Percentiles rank a stretch among this genome's conserved stretches.
phyloP scores from a whole-genome alignment of 2,888 invertebrate genomes.

The Epinotia brunnichana region DNA sequence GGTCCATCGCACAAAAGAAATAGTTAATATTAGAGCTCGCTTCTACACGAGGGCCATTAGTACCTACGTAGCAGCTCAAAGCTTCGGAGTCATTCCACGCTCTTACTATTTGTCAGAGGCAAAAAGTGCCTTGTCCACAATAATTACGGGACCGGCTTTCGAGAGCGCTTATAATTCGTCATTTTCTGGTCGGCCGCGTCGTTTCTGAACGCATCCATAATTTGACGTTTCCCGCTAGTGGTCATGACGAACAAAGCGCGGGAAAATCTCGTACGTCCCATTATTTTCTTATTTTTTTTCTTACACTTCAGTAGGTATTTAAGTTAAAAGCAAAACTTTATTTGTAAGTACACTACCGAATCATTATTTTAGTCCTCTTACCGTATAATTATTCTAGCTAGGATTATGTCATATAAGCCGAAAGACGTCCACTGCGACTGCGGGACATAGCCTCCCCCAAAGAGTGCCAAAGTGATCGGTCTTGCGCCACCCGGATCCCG shows the following conservation, averaged over 20 bases:
- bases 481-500: no score
- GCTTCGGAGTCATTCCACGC: conserved; percentile 79
- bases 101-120: conserved; percentile 82
- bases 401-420: no score
- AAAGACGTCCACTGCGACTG: no score
- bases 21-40: conserved; percentile 80
- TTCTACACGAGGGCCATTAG: conserved; percentile 79
- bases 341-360: no score
- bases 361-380: no score
- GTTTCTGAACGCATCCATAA: conserved; percentile 79
- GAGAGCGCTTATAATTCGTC: conserved; percentile 81
- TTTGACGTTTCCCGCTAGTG: conserved; percentile 79
- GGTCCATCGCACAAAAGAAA: conserved; percentile 79
- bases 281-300: not conserved
- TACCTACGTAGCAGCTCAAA: conserved; percentile 69
- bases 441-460: no score
- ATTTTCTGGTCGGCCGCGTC: conserved; percentile 82
- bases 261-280: conserved; percentile 55
- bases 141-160: conserved; percentile 82
- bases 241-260: conserved; percentile 66
- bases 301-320: no score
- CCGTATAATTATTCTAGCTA: no score
- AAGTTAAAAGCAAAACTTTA: no score
- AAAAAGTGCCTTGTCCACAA: conserved; percentile 83
- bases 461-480: no score